Evolutionary conservation across 2,888 invertebrate genomes (phyloP), one percentile per base, ranked within the genome.

Genomic region (Mimumesa dahlbomi): DNA sequence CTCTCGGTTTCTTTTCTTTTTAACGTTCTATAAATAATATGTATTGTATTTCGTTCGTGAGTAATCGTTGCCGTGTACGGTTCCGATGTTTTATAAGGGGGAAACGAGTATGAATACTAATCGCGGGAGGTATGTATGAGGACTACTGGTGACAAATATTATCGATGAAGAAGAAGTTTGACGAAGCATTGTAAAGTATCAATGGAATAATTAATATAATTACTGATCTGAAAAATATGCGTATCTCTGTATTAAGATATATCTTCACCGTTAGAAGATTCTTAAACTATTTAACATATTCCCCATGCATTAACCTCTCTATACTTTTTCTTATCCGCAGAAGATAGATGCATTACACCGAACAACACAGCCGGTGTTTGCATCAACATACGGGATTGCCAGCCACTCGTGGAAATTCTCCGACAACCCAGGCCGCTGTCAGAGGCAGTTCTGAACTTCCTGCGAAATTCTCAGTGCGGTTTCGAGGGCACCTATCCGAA

Each of bases 401-500:
- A 76, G 0, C 43, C 71, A 0, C 72, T 91, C 1, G 46, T 89
- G 25, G 69, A 78, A 0, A 68, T 90, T 21, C 73, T 91, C 1
- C 75, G 72, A 34, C 65, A 74, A 5, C 81, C 82, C n/a, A 80
- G 81, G 19, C 87, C 89, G 0, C 53, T 84, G 31, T 21, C 83
- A 1, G 13, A 16, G 4, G 73, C 74, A 0, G 64, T 78, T 7
- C 69, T 85, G 0, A 73, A 84, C 0, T 86, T 87, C 36, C 79
- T 92, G 1, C 73, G 85, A 42, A 81, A 84, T 4, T 89, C 90
- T 0, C 86, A 89, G 11, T 92, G 92, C 67, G 91, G 91, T 6
- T 91, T 86, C 69, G 89, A 90, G 0, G 90, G 89, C 1, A 73
- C 56, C 5, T 78, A 84, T 22, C 91, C 91, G 0, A 88, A 88